A percentile compares a stretch with the other conserved stretches of the same genome.
Evolutionary conservation across 2,888 invertebrate genomes (phyloP).

Genomic region (Pherbina coryleti): DNA sequence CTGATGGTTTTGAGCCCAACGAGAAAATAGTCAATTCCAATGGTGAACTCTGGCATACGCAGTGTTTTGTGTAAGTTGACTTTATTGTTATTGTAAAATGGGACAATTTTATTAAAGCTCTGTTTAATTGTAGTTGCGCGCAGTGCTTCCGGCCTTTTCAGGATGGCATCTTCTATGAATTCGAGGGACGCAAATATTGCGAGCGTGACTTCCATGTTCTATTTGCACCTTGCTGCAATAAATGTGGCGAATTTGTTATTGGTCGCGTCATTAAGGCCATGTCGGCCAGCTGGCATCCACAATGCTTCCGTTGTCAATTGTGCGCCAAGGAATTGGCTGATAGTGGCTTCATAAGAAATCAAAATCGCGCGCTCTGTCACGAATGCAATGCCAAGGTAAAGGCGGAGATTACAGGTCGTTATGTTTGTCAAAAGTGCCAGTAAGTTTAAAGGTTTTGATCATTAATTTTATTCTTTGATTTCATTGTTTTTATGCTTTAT

Average conservation of each 20-base stretch:
- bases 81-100: not conserved
- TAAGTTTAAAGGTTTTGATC: slow-evolving; percentile 72
- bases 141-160: slow-evolving; percentile 99
- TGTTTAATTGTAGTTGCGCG: slow-evolving; percentile 81
- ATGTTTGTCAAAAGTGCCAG: slow-evolving; percentile 99
- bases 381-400: slow-evolving; percentile 97
- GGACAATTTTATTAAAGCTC: slow-evolving; percentile 17
- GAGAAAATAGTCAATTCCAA: slow-evolving; percentile 99
- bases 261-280: slow-evolving; percentile 99
- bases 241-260: slow-evolving; percentile 94
- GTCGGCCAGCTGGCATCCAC: slow-evolving; percentile 99
- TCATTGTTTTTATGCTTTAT: slow-evolving; percentile 16
- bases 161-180: slow-evolving; percentile 98
- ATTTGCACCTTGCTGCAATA: slow-evolving; percentile 93
- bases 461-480: slow-evolving; percentile 7
- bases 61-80: slow-evolving; percentile 95
- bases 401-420: slow-evolving; percentile 94
- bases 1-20: slow-evolving; percentile 94
- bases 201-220: slow-evolving; percentile 98
- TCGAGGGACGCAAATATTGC: slow-evolving; percentile 98
- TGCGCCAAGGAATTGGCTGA: slow-evolving; percentile 94
- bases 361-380: slow-evolving; percentile 87
- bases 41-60: slow-evolving; percentile 98
- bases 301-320: slow-evolving; percentile 96
- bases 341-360: slow-evolving; percentile 95